Base-by-base conservation (phyloP, 2,888 invertebrate genomes). In the Ophonus ardosiacus region DNA sequence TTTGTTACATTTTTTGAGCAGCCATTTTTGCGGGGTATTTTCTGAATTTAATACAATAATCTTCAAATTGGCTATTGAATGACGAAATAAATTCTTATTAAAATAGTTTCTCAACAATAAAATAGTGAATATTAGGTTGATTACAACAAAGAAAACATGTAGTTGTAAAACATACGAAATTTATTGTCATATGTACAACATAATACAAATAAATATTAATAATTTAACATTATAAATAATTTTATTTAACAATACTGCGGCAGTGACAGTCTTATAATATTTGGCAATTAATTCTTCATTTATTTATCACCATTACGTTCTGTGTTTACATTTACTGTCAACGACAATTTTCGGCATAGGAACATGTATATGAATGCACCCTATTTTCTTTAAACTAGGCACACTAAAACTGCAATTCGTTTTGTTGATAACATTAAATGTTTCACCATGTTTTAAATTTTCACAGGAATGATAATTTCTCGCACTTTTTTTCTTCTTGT, bases 321-420 rank as follows among this genome's bases (percentile, higher is more conserved):
- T 74, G 43, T 74, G 43, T 74, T 74, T 74, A 17, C 71, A 74
- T 74, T 74, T 74, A 10, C 7, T 68, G 13, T 7, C 68, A 0
- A 40, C 43, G 13, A 43, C 17, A 18, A 74, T 43, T 40, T 74
- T 74, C 8, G 24, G 82, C 15, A 74, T 40, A 5, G 71, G 71
- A 0, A 74, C 21, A 43, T 74, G 83, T 0, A 82, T 17, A 83
- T 83, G 59, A 18, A 83, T 17, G 43, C 57, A 56, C 24, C 40
- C 13, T 10, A 74, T 7, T 10, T 83, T 74, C n/a, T 21, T 61
- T 5, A 40, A n/a, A 40, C 43, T 40, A 10, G 82, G 82, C n/a
- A 76, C 40, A 56, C 59, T 59, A 38, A 76, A 17, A 21, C 59
- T 74, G 18, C 15, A 61, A 38, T 71, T 74, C 15, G 57, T 40